Evolutionary conservation across 2,113 vertebrate genomes (phyloP), one percentile per base, ranked within the genome.

Genomic region (Spea multiplicata): DNA sequence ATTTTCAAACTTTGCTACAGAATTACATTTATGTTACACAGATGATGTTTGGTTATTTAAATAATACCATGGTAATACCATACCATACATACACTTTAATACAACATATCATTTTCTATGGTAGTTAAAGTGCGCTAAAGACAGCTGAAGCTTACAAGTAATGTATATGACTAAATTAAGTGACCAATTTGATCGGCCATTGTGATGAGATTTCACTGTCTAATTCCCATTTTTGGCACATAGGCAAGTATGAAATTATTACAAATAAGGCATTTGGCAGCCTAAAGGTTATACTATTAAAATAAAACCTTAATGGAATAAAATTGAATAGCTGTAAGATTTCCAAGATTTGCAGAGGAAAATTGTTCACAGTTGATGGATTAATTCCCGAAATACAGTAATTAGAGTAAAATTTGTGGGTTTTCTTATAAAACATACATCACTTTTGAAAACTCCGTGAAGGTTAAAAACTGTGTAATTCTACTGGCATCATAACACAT

Each of bases 311-410:
- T 86, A 86, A 84, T 82, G 80, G 64, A 85, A 76, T 12, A 44
- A 74, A 83, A 86, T 71, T 78, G 77, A 87, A 88, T 83, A 83
- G 44, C 49, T 86, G 84, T 87, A 84, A 73, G 5, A 50, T 85
- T 81, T 87, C 83, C 84, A 88, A 84, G 73, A 79, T 85, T 84
- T 86, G 73, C 85, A 74, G n/a, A 87, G 82, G 75, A 73, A 82
- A 87, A 82, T 49, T 80, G 86, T 83, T 82, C 4, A 0, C 53
- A 47, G 65, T 81, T 86, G 74, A 82, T 85, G 77, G 87, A 85
- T 59, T 80, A n/a, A 61, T 83, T 85, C 80, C 71, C 61, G 72
- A 77, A 84, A 71, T 68, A 78, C 66, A n/a, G 48, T 83, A 83
- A 83, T 47, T 84, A 81, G 81, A 84, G 72, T 83, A 80, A 83